Base-by-base conservation (phyloP, 2,888 invertebrate genomes). In the Scotopteryx bipunctaria region DNA sequence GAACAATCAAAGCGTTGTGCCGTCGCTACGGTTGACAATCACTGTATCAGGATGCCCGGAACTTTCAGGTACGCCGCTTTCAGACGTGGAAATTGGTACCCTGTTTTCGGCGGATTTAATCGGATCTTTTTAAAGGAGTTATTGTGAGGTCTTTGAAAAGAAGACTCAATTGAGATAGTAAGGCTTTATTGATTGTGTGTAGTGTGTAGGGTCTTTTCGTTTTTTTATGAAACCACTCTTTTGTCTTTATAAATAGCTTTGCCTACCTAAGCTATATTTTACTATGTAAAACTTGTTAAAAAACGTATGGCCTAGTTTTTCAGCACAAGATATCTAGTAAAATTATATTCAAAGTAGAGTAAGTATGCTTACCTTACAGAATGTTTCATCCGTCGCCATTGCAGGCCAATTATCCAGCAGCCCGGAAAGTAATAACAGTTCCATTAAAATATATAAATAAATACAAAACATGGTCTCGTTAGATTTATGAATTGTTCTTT, bases 1-100 rank as follows among this genome's bases (percentile, higher is more conserved):
- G 47, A 43, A 41, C 45, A 64, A 63, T 66, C 59, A 59, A 50
- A 62, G 40, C 51, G 41, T n/a, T n/a, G 46, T 5, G 21, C 29
- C 19, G 44, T 47, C 23, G 42, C 40, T 44, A 53, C 44, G 40
- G 48, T 37, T 40, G 44, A 43, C 47, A 47, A 47, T 53, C 43
- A 47, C 41, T 43, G 46, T 47, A 47, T 53, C 47, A 47, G 47
- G 43, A 48, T 40, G 38, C 44, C 29, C 29, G 41, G 29, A 37
- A 43, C 31, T 43, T 43, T 33, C 40, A 33, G 53, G 40, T 25
- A 31, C 47, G 32, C 32, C 47, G 53, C 38, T 35, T 48, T 48
- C 48, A 43, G 44, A 44, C 23, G 40, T 44, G 44, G 38, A 45
- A 54, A 44, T 54, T 33, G 44, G 54, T 41, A 41, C 48, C 40